Base-by-base conservation (phyloP, 2,797 vertebrate species). In the Danio albolineatus region DNA sequence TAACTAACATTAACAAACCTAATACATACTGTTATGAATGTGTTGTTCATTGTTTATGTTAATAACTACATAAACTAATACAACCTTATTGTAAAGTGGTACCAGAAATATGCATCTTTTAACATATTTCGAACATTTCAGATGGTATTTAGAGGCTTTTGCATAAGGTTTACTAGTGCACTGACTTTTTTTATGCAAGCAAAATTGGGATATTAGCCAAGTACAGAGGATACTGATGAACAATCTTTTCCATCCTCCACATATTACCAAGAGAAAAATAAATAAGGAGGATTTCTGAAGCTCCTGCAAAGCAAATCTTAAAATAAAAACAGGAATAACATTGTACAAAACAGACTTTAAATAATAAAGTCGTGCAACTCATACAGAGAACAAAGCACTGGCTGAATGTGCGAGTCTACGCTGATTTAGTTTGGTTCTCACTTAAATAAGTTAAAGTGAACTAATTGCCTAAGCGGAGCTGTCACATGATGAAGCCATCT, bases 401-500 rank as follows among this genome's bases (percentile, higher is more conserved):
- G 61, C 76, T 41, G 10, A 57, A 51, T 46, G 73, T 64, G 39
- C 44, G 67, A 54, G 48, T 39, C 28, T 48, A 49, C 53, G n/a
- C 10, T 36, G 49, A 78, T 49, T 79, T 51, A 21, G 51, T 78
- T 81, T 83, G 73, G 62, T 39, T 71, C 64, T 66, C n/a, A 28
- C 21, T 76, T 66, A 82, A 82, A 71, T 75, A 66, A 83, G 19
- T 84, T 78, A 81, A 17, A 41, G 57, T 19, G 38, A 79, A 79
- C 21, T 64, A 44, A 56, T 54, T 59, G 62, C 7, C 76, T 85
- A 78, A 10, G 14, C 39, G 16, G 78, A 43, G 56, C 36, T 79
- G 36, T 75, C 73, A 48, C 59, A 59, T 10, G 53, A 88, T 76
- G 81, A 89, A 39, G 90, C 90, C 0, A 86, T 84, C 71, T 95